Base-by-base conservation (phyloP, 2,888 invertebrate genomes). In the Dryococelus australis region DNA sequence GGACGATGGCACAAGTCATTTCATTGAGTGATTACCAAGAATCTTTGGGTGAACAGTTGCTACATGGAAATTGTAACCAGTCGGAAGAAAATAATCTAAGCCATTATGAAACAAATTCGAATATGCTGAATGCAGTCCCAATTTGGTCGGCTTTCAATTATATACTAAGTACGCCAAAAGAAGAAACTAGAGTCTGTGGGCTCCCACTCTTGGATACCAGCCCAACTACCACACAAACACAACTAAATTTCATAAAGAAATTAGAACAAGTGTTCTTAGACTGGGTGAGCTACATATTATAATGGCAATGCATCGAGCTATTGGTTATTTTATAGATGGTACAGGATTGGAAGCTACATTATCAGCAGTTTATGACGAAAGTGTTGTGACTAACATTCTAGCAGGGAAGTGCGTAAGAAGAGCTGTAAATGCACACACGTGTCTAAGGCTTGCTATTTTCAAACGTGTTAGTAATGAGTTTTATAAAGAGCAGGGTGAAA, bases 131-230 rank as follows among this genome's bases (percentile, higher is more conserved):
- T 26, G 9, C 27, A 26, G 3, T 24, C 79, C 79, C 79, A 12
- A 79, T 12, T 79, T 79, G 79, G 79, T 79, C 79, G 20, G 79
- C 79, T 79, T 79, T 79, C 27, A 79, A 79, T 79, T 79, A 12
- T 24, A 79, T 8, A n/a, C 10, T 79, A 79, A 79, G 27, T 79
- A 79, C 10, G 9, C 79, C 79, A 79, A 12, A 27, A 26, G 27
- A 27, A 79, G 79, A 79, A 79, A 79, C 79, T 26, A 79, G 79
- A 6, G 6, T 79, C 27, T 79, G 79, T 12, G 10, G 10, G 27
- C 79, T 79, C 79, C 79, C 79, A 79, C 6, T 8, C 79, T 26
- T 79, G 20, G 79, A 79, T 79, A 26, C 79, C 27, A 79, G n/a
- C n/a, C n/a, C n/a, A n/a, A n/a, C n/a, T n/a, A n/a, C n/a, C n/a